Percentiles rank a stretch among this genome's conserved stretches.
phyloP scores from a whole-genome alignment of 1,140 invertebrate genomes.

The Linepithema humile region DNA sequence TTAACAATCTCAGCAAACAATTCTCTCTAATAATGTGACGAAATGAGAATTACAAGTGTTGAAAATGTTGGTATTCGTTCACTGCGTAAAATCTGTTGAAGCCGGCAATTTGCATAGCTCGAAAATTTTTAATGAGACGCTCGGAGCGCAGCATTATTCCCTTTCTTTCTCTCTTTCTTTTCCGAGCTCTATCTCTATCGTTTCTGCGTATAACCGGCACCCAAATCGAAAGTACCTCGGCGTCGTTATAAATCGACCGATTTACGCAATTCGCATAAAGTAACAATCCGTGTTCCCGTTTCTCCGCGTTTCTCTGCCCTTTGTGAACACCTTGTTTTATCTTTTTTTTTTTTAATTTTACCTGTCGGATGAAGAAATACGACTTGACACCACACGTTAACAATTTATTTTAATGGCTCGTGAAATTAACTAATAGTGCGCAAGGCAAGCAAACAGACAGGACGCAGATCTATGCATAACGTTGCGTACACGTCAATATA shows the following conservation, averaged over 20 bases:
- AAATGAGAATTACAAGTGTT: neutral
- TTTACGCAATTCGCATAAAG: slow-evolving; percentile 6
- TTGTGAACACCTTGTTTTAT: neutral
- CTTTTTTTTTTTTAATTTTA: neutral
- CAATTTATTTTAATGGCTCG: neutral
- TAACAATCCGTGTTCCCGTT: neutral
- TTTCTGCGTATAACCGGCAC: neutral
- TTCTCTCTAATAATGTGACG: too few relatives aligned
- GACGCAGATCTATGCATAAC: neutral
- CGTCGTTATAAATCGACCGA: neutral
- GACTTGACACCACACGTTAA: neutral
- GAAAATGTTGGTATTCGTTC: neutral
- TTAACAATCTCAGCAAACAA: neutral
- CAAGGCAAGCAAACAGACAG: neutral
- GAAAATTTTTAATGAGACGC: neutral
- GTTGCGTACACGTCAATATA: slow-evolving; percentile 15
- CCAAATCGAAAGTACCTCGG: neutral
- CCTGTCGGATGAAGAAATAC: neutral
- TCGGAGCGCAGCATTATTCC: neutral
- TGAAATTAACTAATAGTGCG: neutral
- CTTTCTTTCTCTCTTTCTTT: neutral
- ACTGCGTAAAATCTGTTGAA: neutral
- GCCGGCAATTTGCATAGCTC: neutral
- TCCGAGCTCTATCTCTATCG: neutral
- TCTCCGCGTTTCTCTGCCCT: neutral